A percentile compares a stretch with the other conserved stretches of the same genome.
These are phyloP conservation scores for Sitta carolinensis DNA, from an alignment of 2,797 vertebrate species.

Conservation along the genomic window DNA sequence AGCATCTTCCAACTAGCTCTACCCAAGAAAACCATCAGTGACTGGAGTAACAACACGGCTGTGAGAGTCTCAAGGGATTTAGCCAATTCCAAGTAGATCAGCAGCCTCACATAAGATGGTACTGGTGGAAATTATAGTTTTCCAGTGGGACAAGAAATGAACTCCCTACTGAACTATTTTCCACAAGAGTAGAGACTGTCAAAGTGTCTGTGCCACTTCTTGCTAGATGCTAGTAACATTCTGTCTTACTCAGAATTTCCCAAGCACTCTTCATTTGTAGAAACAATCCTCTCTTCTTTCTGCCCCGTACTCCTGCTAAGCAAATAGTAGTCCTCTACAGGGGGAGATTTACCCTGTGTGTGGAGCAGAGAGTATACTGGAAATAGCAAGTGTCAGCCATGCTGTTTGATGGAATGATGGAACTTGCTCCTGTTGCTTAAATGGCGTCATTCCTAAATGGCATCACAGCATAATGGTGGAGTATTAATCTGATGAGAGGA, in stretches of 20 bases:
- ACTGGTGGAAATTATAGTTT: not conserved
- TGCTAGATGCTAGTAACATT: not conserved
- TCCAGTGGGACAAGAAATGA: not conserved
- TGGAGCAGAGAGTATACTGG: not conserved
- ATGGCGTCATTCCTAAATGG: not conserved
- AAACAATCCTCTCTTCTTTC: not conserved
- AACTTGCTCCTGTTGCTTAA: not conserved
- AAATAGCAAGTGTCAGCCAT: not conserved
- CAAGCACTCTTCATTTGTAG: not conserved
- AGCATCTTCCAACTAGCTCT: not conserved
- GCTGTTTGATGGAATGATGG: not conserved
- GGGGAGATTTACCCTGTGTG: not conserved
- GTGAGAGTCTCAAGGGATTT: not conserved
- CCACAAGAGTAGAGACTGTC: not conserved
- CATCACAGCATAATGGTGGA: not conserved
- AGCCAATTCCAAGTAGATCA: not conserved
- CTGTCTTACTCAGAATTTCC: not conserved
- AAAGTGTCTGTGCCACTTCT: not conserved
- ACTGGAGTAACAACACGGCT: not conserved
- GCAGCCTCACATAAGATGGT: not conserved
- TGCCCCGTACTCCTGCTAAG: not conserved
- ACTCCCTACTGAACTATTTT: not conserved
- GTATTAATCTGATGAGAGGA: not conserved
- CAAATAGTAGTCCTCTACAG: not conserved
- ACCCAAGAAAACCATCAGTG: not conserved